A percentile compares a stretch with the other conserved stretches of the same genome.
Conservation (phyloP, 2,797 vertebrate genomes). For the Rhinichthys osculus region DNA sequence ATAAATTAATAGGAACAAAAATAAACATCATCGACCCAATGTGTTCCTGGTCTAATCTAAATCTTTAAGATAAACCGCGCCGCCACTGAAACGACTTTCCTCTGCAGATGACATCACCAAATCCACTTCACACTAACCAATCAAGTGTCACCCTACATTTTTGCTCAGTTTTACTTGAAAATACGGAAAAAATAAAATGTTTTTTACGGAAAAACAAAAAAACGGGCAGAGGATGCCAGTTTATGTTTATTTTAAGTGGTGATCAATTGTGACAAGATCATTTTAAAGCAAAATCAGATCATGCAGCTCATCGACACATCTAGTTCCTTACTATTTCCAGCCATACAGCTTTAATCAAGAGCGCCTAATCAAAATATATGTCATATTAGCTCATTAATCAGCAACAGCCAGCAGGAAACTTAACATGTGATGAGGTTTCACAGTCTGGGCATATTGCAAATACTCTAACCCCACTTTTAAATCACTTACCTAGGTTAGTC, state of each 20-base stretch:
- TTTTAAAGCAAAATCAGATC: conserved; percentile 5
- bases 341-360: background rate
- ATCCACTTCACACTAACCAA: background rate
- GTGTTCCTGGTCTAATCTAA: background rate
- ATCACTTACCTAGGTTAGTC: background rate
- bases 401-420: conserved; percentile 8
- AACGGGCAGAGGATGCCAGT: background rate
- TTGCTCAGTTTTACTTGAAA: background rate
- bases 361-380: conserved; percentile 3
- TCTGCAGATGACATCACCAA: background rate
- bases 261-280: background rate
- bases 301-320: background rate
- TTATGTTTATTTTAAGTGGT: background rate
- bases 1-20: too few species aligned
- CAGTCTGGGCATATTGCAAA: background rate
- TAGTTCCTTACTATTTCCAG: background rate
- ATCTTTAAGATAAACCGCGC: background rate
- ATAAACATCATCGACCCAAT: background rate
- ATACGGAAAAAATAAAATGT: background rate
- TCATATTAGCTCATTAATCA: conserved; percentile 32
- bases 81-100: background rate
- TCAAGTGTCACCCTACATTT: background rate
- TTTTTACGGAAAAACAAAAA: too few species aligned
- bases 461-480: background rate
- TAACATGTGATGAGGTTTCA: background rate